A percentile compares a stretch with the other conserved stretches of the same genome.
Evolutionary conservation across 2,113 vertebrate species (phyloP).

Genomic region (Rhea pennata): DNA sequence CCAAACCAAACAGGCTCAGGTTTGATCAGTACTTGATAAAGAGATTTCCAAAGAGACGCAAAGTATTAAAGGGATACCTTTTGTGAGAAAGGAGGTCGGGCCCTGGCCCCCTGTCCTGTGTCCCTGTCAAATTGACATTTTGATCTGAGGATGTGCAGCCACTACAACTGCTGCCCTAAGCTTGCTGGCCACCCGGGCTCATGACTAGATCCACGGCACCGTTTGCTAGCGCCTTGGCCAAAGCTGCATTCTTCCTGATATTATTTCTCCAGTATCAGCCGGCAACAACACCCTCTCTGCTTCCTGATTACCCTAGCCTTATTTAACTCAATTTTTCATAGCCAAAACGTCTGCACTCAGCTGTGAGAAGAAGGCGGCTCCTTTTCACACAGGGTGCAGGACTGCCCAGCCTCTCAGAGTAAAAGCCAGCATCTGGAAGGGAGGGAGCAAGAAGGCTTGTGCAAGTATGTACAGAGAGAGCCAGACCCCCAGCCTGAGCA

Average conservation of each 20-base stretch:
- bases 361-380: background rate
- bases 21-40: background rate
- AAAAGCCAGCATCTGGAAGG: background rate
- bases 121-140: background rate
- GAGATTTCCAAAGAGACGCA: background rate
- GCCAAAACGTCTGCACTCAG: background rate
- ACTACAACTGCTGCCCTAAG: background rate
- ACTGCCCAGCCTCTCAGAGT: background rate
- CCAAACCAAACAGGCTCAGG: slow-evolving; percentile 44
- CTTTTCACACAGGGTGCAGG: background rate
- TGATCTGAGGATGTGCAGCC: background rate
- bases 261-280: slow-evolving; percentile 50
- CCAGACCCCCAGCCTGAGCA: background rate
- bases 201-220: slow-evolving; percentile 27
- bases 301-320: slow-evolving; percentile 49
- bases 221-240: background rate
- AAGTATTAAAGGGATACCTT: background rate
- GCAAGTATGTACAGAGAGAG: background rate
- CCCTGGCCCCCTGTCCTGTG: background rate
- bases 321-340: background rate
- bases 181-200: background rate
- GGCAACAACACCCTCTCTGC: slow-evolving; percentile 8
- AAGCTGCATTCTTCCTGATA: slow-evolving; percentile 49
- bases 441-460: background rate
- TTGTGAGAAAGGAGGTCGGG: background rate